phyloP scores from a whole-genome alignment of 1,140 invertebrate species.

The Eriosoma lanigerum region DNA sequence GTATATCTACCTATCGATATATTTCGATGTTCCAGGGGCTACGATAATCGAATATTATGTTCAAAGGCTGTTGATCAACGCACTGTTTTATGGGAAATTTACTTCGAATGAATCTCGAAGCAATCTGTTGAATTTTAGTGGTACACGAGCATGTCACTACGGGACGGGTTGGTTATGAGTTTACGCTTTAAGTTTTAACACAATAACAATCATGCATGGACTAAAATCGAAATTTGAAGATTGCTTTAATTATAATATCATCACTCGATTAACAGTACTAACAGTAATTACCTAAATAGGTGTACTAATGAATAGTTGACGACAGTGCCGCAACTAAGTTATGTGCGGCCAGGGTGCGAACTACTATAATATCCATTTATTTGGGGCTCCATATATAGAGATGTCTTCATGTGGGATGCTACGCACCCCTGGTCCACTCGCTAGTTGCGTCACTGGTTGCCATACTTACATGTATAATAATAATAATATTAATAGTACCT shows the following conservation, averaged over 20 bases:
- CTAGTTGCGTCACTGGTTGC: no score
- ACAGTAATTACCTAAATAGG: no score
- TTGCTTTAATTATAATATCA: background rate
- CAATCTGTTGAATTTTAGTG: background rate
- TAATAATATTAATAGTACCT: no score
- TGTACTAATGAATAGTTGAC: no score
- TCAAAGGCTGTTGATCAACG: slow-evolving; percentile 30
- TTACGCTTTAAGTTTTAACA: slow-evolving; percentile 31
- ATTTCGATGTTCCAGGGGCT: slow-evolving; percentile 26
- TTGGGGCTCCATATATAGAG: no score
- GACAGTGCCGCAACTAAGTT: no score
- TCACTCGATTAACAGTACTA: background rate
- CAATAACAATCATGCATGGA: background rate
- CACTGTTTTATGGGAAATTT: slow-evolving; percentile 40
- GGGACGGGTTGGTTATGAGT: slow-evolving; percentile 42
- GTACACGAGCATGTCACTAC: slow-evolving; percentile 13
- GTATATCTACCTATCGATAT: background rate
- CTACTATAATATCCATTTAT: no score
- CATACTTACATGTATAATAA: no score
- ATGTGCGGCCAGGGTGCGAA: no score
- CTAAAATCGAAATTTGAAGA: slow-evolving; percentile 21
- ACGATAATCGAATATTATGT: slow-evolving; percentile 10
- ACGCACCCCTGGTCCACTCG: no score
- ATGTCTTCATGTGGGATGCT: no score
- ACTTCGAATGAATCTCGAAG: slow-evolving; percentile 38